Evolutionary conservation across 2,113 vertebrate genomes (phyloP).

Genomic region (Cyphomyrus plagiostoma): DNA sequence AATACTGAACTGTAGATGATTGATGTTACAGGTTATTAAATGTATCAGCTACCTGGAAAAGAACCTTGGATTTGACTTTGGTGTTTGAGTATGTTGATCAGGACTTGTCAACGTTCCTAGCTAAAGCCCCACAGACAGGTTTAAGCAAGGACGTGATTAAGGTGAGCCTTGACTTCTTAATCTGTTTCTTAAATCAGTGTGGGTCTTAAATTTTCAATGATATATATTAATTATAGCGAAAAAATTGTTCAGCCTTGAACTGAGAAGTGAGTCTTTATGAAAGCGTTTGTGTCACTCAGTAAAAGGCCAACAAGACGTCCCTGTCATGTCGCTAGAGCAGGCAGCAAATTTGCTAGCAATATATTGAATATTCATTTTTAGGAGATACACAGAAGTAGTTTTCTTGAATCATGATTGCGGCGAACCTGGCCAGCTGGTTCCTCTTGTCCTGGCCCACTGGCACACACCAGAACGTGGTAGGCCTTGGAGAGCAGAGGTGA

Average conservation of each 20-base stretch:
- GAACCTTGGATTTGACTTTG: constrained; percentile 55
- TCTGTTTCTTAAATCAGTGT: background rate
- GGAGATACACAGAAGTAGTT: background rate
- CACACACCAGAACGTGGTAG: background rate
- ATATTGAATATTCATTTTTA: background rate
- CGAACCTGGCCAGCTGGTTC: background rate
- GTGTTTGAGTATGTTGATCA: constrained; percentile 69
- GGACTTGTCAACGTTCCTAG: constrained; percentile 59
- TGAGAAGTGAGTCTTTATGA: background rate
- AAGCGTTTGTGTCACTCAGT: background rate
- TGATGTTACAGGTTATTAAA: constrained; percentile 53
- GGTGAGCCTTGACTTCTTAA: constrained; percentile 37
- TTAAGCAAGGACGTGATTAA: constrained; percentile 48
- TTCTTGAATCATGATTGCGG: background rate
- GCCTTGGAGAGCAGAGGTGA: background rate
- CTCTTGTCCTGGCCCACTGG: background rate
- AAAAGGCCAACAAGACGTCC: background rate
- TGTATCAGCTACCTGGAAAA: constrained; percentile 37
- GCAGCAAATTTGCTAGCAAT: background rate
- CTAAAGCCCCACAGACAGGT: constrained; percentile 45
- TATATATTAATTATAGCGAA: background rate
- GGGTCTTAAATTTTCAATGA: background rate
- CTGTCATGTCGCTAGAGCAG: background rate
- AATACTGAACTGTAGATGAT: background rate
- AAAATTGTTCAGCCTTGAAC: background rate